Evolutionary conservation across 2,113 vertebrate species (phyloP), one percentile per base, ranked within the genome.

Genomic region (Erythrocebus patas): DNA sequence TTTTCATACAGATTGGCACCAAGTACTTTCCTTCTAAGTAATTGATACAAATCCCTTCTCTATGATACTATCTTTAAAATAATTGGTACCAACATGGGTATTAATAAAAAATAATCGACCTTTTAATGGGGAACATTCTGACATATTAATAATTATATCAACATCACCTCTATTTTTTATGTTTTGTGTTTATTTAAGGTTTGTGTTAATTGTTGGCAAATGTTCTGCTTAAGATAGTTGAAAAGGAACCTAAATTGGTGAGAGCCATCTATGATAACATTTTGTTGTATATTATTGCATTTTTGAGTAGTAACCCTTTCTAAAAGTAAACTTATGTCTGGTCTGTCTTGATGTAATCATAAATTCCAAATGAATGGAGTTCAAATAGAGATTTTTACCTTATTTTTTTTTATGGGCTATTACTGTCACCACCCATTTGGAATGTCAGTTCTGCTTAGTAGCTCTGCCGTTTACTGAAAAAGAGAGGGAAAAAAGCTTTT

Each of bases 391-490:
- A 89, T 66, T 57, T 76, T 89, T 57, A 27, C 35, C 35, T 91
- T 78, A 48, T 45, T 96, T 64, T 89, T 40, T 79, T 85, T 68
- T 38, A 55, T 79, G 11, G 35, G 9, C 23, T 86, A 35, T 92
- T 75, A 68, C 23, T 79, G 35, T 30, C 13, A 86, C n/a, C 11
- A 86, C 18, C 40, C n/a, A 70, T 93, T 89, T 93, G 40, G 40
- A 95, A 93, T 95, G 68, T 87, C 79, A 68, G 30, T 70, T 96
- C 45, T 89, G 57, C 48, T 80, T 89, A 92, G 48, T 61, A 89
- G 66, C n/a, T 59, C 45, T 79, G 61, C 25, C 93, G 2, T 80
- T 92, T 70, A 38, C 79, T 38, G 48, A 7, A 52, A 87, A 87
- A 86, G 40, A 11, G 4, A 22, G 22, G 13, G 27, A 80, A 52